Evolutionary conservation across 2,797 vertebrate genomes (phyloP), one percentile per base, ranked within the genome.

Genomic region (Acrossocheilus wenchowensis): DNA sequence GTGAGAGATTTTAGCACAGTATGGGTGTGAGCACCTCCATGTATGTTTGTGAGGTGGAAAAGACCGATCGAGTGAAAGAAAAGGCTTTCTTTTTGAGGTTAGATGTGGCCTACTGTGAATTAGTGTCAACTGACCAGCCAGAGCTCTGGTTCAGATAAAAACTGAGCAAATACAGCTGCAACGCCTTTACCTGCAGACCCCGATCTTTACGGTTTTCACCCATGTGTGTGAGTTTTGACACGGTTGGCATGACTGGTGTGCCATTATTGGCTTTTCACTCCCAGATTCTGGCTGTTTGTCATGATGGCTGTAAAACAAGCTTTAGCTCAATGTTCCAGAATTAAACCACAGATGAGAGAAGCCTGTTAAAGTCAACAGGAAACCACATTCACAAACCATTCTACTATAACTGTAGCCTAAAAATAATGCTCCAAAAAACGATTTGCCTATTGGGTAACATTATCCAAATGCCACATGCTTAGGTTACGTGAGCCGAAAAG

Each of bases 51-150:
- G 6, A 86, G 41, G 39, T 5, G 50, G 60, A 80, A 85, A 78
- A 79, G 66, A 34, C 45, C 3, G 26, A 45, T 79, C 41, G 41
- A 81, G 68, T 78, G 77, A 85, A 86, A 66, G 39, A 48, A 73
- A 92, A 91, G 91, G 87, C 93, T 93, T 91, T 92, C 84, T 86
- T 93, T 94, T 93, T 92, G 90, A 94, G 90, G 89, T 88, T 91
- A 90, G 88, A 72, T 88, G 90, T 94, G 91, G 93, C 93, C 94
- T 93, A 92, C 90, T 92, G 93, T 66, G 92, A 94, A 94, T 94
- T 94, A 94, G 93, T 93, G 92, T 94, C 92, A 90, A 91, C 92
- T 94, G 94, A 95, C 93, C 93, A 93, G 91, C 90, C 87, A 93
- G 90, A 86, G 84, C 91, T 89, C 78, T 64, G 82, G 52, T 86